phyloP scores from a whole-genome alignment of 2,113 vertebrate genomes.

The Noctilio leporinus region DNA sequence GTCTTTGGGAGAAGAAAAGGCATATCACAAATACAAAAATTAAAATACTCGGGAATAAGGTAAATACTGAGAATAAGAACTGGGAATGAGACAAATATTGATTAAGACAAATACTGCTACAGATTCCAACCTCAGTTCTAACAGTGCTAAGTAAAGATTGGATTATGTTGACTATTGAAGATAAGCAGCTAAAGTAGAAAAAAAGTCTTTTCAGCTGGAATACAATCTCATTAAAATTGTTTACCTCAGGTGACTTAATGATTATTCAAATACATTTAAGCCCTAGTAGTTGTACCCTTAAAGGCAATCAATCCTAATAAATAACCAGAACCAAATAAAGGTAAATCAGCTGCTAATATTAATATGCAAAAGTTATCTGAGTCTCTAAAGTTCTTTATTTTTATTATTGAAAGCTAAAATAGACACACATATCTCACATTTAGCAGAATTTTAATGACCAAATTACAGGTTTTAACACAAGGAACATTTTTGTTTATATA shows the following conservation, averaged over 20 bases:
- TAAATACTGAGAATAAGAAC: constrained; percentile 78
- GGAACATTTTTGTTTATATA: background rate
- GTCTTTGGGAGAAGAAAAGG: constrained; percentile 66
- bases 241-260: constrained; percentile 19
- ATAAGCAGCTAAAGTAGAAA: constrained; percentile 70
- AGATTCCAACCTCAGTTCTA: constrained; percentile 77
- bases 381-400: background rate
- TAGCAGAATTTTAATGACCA: constrained; percentile 27
- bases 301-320: constrained; percentile 1
- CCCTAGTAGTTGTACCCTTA: background rate
- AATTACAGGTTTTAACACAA: background rate
- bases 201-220: constrained; percentile 31
- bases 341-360: background rate
- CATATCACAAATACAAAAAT: constrained; percentile 75
- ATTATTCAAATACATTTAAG: constrained; percentile 53
- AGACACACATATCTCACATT: background rate
- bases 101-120: constrained; percentile 78
- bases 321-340: background rate
- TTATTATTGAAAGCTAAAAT: background rate
- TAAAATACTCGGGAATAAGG: constrained; percentile 78
- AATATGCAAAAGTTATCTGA: background rate
- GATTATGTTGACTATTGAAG: constrained; percentile 74
- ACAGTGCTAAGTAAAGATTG: constrained; percentile 61
- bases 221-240: constrained; percentile 18
- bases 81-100: constrained; percentile 85